Percentiles rank a stretch among this genome's conserved stretches.
These are phyloP conservation scores for Buceros bicornis DNA, from an alignment of 2,797 vertebrate species.

Conservation along the genomic window DNA sequence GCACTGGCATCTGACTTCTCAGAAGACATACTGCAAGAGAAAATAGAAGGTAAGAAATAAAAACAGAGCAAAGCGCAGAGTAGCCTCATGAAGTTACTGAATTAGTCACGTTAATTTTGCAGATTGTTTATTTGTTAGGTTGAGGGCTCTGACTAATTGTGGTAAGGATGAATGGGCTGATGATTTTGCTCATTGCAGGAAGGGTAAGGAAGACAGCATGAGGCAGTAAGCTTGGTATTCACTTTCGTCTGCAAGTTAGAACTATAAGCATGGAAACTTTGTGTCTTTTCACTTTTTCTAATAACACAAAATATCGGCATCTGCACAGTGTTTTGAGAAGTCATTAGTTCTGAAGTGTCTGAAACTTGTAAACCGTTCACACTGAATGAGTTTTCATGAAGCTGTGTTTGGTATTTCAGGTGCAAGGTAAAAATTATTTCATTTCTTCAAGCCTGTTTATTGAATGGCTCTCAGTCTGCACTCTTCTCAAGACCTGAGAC, in stretches of 20 bases:
- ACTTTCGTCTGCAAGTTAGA: not conserved
- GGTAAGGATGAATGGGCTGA: not conserved
- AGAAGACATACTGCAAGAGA: conserved; percentile 84
- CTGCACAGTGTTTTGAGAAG: not conserved
- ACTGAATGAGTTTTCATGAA: not conserved
- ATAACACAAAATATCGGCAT: not conserved
- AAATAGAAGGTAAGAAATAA: conserved; percentile 85
- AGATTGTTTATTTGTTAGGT: not conserved
- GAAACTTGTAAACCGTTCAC: not conserved
- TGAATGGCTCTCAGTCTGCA: not conserved
- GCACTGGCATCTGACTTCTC: conserved; percentile 89
- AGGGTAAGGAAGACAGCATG: not conserved
- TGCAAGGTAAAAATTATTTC: not conserved
- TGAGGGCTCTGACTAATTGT: not conserved
- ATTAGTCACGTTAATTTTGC: not conserved
- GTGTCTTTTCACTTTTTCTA: not conserved
- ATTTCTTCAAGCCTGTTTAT: not conserved
- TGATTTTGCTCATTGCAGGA: not conserved
- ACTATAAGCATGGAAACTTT: not conserved
- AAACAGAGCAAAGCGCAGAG: not conserved
- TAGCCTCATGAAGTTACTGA: not conserved
- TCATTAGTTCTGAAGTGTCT: not conserved
- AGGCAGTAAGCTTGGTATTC: not conserved
- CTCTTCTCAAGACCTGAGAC: not conserved
- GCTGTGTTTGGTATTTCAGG: not conserved